Conservation (phyloP, 2,113 vertebrate genomes). For the Phrynosoma platyrhinos region DNA sequence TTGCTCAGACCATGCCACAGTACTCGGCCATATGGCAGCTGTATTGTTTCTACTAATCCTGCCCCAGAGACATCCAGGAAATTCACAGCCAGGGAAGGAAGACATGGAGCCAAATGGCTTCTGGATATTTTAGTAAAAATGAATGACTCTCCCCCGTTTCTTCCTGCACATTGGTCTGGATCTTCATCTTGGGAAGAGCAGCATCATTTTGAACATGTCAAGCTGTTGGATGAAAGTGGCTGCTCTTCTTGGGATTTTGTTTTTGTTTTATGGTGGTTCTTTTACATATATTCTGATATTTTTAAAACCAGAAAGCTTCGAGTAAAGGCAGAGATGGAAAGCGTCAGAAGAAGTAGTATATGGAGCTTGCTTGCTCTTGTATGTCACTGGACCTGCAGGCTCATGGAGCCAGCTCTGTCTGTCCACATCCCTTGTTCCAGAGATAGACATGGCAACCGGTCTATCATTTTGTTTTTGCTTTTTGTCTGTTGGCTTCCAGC, state of each 20-base stretch:
- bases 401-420: neutral
- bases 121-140: neutral
- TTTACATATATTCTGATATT: neutral
- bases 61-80: neutral
- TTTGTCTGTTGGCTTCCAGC: neutral
- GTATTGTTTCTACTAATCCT: neutral
- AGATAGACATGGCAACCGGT: neutral
- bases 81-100: neutral
- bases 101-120: neutral
- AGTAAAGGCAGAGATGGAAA: neutral
- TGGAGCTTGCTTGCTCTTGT: neutral
- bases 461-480: neutral
- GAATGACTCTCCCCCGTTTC: neutral
- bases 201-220: neutral
- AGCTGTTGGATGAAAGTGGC: neutral
- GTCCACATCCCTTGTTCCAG: neutral
- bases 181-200: neutral
- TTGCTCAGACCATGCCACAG: neutral
- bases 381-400: slow-evolving; percentile 20
- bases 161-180: neutral
- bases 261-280: neutral
- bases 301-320: neutral
- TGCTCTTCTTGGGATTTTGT: neutral
- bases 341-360: neutral
- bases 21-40: neutral